Evolutionary conservation across 2,113 vertebrate species (phyloP).

Genomic region (Pavo muticus): DNA sequence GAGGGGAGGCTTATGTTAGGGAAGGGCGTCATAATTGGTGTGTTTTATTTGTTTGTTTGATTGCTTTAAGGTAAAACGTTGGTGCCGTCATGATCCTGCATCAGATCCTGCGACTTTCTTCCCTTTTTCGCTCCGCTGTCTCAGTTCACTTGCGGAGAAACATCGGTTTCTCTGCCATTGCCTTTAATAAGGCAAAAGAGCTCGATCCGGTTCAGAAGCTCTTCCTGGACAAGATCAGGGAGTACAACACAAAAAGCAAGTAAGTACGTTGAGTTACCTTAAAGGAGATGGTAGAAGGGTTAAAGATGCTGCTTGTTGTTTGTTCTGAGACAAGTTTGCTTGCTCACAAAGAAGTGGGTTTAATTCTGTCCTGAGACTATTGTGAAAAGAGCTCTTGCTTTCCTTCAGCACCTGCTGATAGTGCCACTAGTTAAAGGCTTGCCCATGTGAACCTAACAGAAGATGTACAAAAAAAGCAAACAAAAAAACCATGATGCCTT

Average conservation of each 20-base stretch:
- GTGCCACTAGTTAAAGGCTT: neutral
- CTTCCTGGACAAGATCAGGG: slow-evolving; percentile 95
- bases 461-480: neutral
- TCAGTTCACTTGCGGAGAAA: slow-evolving; percentile 86
- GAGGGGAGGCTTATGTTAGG: too few species aligned
- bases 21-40: too few species aligned
- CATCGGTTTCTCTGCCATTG: slow-evolving; percentile 88
- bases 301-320: neutral
- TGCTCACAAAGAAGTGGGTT: neutral
- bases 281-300: neutral
- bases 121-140: slow-evolving; percentile 77
- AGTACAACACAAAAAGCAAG: slow-evolving; percentile 93
- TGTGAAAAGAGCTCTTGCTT: neutral
- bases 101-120: slow-evolving; percentile 83
- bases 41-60: neutral
- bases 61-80: neutral
- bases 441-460: neutral
- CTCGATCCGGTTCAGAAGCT: slow-evolving; percentile 95
- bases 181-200: slow-evolving; percentile 86
- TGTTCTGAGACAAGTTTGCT: neutral
- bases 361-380: neutral
- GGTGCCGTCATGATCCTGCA: slow-evolving; percentile 85
- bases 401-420: neutral
- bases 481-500: neutral
- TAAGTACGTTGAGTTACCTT: slow-evolving; percentile 69